phyloP scores from a whole-genome alignment of 2,113 vertebrate genomes.

The Scomber colias region DNA sequence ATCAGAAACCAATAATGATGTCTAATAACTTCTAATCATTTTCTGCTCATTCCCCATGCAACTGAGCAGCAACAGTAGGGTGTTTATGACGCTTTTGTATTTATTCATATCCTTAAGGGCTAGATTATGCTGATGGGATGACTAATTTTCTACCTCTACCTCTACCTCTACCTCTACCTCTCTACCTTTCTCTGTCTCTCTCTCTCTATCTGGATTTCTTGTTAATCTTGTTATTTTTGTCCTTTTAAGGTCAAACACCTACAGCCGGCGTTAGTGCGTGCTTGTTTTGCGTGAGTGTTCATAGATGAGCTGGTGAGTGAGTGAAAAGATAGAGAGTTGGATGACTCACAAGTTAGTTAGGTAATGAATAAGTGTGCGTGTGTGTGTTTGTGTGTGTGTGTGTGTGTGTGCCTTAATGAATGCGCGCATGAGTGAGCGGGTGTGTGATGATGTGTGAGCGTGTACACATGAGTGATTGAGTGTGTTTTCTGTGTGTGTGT shows the following conservation, averaged over 20 bases:
- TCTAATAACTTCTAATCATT: too few species aligned
- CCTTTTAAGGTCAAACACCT: conserved; percentile 47
- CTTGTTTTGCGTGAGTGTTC: conserved; percentile 21
- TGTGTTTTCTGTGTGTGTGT: background rate
- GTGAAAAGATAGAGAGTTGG: conserved; percentile 19
- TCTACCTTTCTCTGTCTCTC: background rate
- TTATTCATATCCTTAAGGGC: too few species aligned
- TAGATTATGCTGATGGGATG: too few species aligned
- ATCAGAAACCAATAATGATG: too few species aligned
- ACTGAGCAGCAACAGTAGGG: too few species aligned
- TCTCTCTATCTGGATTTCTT: conserved; percentile 2
- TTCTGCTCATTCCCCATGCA: too few species aligned
- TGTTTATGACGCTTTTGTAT: too few species aligned
- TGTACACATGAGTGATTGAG: conserved; percentile 28
- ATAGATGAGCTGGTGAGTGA: conserved; percentile 14
- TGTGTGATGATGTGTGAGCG: conserved; percentile 30
- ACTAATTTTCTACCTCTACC: too few species aligned
- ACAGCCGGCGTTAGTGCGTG: conserved; percentile 10
- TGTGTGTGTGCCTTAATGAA: conserved; percentile 10
- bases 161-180: too few species aligned
- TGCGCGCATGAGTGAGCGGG: conserved; percentile 11
- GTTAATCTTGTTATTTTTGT: background rate
- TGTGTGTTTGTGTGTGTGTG: conserved; percentile 23
- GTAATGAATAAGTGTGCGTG: conserved; percentile 23
- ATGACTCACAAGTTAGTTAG: conserved; percentile 62